phyloP scores from a whole-genome alignment of 2,888 invertebrate genomes.

The Hyposoter dolosus region DNA sequence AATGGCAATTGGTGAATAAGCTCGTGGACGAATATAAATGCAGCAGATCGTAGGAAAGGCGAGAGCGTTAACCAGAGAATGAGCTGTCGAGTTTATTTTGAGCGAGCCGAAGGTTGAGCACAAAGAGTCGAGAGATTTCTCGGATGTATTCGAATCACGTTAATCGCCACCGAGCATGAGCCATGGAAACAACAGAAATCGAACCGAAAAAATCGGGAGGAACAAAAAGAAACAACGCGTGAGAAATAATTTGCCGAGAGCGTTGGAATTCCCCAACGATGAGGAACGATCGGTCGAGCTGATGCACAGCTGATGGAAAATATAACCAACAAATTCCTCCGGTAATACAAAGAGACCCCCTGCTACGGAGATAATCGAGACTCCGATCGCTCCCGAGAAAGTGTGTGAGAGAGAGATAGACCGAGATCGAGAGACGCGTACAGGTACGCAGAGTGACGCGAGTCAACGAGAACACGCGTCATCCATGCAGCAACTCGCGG shows the following conservation, averaged over 20 bases:
- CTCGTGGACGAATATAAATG: constrained; percentile 45
- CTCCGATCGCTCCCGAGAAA: constrained; percentile 38
- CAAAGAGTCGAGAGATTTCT: constrained; percentile 73
- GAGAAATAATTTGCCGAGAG: constrained; percentile 11
- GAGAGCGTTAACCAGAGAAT: constrained; percentile 68
- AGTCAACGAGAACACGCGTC: constrained; percentile 57
- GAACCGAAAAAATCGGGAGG: not conserved
- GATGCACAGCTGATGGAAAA: constrained; percentile 4
- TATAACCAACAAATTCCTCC: not conserved
- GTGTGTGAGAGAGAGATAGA: constrained; percentile 28
- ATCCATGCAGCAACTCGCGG: constrained; percentile 64
- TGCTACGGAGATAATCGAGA: constrained; percentile 29
- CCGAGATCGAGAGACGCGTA: not conserved
- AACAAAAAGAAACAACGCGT: not conserved
- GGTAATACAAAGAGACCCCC: constrained; percentile 28
- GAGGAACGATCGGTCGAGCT: not conserved
- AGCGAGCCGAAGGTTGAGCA: constrained; percentile 80
- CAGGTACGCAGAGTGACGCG: constrained; percentile 44
- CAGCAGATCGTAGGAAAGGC: constrained; percentile 24
- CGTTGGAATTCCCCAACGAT: constrained; percentile 12
- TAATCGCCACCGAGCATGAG: constrained; percentile 46
- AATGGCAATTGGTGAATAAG: constrained; percentile 26
- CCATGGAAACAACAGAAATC: not conserved
- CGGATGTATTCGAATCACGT: constrained; percentile 71
- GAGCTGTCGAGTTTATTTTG: constrained; percentile 81